Conservation (phyloP, 2,888 invertebrate genomes). For the Heliconius charithonia region DNA sequence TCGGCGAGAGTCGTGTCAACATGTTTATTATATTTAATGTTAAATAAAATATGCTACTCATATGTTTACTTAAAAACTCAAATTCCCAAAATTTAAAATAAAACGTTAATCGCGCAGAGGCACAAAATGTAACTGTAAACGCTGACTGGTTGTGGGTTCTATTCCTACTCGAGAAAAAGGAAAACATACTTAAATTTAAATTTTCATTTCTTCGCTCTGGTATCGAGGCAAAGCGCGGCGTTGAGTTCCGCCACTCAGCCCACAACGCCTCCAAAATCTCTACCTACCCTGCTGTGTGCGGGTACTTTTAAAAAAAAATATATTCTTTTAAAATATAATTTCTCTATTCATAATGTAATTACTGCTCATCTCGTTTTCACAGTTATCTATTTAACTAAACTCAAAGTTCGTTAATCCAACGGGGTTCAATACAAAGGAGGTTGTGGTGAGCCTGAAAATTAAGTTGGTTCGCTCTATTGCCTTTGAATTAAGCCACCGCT, state of each 20-base stretch:
- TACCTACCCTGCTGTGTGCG: too few relatives aligned
- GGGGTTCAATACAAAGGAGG: constrained; percentile 77
- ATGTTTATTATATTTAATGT: not conserved
- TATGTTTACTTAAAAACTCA: not conserved
- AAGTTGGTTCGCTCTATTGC: constrained; percentile 80
- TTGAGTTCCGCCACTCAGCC: not conserved
- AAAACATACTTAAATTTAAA: not conserved
- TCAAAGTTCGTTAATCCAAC: constrained; percentile 74
- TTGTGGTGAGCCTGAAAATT: constrained; percentile 81
- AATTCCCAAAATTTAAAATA: not conserved
- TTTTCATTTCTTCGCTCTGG: not conserved
- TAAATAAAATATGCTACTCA: not conserved
- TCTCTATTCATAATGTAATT: constrained; percentile 18
- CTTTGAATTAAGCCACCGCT: constrained; percentile 73
- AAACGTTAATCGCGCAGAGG: not conserved
- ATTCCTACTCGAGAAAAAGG: not conserved
- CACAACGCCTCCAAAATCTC: not conserved
- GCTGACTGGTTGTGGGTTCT: not conserved
- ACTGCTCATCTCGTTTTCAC: constrained; percentile 43
- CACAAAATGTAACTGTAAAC: not conserved
- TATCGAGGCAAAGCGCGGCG: not conserved
- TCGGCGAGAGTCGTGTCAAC: not conserved
- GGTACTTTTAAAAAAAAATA: not conserved
- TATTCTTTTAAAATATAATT: not conserved
- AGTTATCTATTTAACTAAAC: constrained; percentile 56